Base-by-base conservation (phyloP, 2,797 vertebrate genomes). In the Ctenochaetus hawaiiensis region DNA sequence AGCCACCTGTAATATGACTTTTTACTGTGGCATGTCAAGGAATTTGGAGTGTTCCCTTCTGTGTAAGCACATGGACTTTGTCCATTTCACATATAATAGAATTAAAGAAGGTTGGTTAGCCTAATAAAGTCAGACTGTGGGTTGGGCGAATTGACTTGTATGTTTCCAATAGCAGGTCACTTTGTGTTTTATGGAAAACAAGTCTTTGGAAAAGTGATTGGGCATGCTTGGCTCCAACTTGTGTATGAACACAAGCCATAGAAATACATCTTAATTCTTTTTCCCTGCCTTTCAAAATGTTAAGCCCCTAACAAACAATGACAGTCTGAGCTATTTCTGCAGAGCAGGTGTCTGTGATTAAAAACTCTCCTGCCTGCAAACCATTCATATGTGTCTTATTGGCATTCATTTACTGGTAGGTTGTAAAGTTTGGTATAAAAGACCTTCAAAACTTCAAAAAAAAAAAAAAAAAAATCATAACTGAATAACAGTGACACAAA, bases 321-420 rank as follows among this genome's bases (percentile, higher is more conserved):
- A 90, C 81, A 87, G 66, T 71, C 52, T 71, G 75, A 78, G 79
- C 65, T 88, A 72, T 88, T 89, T 87, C 86, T 84, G 73, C 83
- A 84, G 78, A 83, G 91, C 94, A 95, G 93, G 93, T 92, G 94
- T 88, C 86, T 91, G 84, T 89, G 89, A 93, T 94, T 94, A 94
- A 92, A 92, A 91, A 81, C 62, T 75, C 83, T 80, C 70, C 66
- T 80, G 87, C 88, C 89, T 93, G 87, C 86, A 87, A 87, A 91
- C 86, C 86, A 74, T 94, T 92, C 89, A 86, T 89, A 81, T 91
- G 90, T 83, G 83, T 88, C 80, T 86, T 79, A 67, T 90, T 94
- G 94, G 90, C 91, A 75, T 89, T 85, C 61, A 30, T 72, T 68
- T 67, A 41, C 39, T 12, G 39, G 11, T 34, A 78, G 81, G 91